Conservation (phyloP, 2,888 invertebrate genomes). For the Lycophotia porphyrea region DNA sequence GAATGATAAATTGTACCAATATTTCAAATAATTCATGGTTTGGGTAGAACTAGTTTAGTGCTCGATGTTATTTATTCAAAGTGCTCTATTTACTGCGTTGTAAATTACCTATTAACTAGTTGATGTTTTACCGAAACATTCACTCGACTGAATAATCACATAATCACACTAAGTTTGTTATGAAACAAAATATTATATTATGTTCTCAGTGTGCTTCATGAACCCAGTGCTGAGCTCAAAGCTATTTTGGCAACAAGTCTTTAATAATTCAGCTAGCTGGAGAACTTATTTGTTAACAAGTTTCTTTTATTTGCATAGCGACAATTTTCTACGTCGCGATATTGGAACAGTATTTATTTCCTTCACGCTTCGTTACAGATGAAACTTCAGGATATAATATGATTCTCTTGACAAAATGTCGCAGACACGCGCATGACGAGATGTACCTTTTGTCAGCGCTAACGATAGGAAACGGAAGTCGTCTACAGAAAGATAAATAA, state of each 20-base stretch:
- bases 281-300: neutral
- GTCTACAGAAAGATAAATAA: conserved; percentile 64
- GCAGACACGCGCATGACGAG: conserved; percentile 33
- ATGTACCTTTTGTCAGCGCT: conserved; percentile 54
- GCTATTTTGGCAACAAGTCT: conserved; percentile 11
- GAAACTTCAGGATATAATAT: conserved; percentile 19
- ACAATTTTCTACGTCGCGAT: conserved; percentile 6
- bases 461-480: conserved; percentile 68
- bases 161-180: too few relatives aligned
- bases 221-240: neutral
- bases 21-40: conserved; percentile 36
- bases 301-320: conserved; percentile 11
- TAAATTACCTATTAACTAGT: neutral
- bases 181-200: neutral
- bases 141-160: neutral
- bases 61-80: conserved; percentile 36
- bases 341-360: conserved; percentile 35
- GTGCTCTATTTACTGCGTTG: conserved; percentile 8
- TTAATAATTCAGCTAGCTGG: conserved; percentile 3
- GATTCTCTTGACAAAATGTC: conserved; percentile 44
- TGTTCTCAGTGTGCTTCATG: neutral
- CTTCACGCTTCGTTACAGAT: conserved; percentile 39
- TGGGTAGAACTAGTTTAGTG: conserved; percentile 6
- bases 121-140: neutral
- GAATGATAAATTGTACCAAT: conserved; percentile 54